These are phyloP conservation scores for Magallana ariakensis DNA, from an alignment of 1,140 invertebrate genomes.

Conservation along the genomic window DNA sequence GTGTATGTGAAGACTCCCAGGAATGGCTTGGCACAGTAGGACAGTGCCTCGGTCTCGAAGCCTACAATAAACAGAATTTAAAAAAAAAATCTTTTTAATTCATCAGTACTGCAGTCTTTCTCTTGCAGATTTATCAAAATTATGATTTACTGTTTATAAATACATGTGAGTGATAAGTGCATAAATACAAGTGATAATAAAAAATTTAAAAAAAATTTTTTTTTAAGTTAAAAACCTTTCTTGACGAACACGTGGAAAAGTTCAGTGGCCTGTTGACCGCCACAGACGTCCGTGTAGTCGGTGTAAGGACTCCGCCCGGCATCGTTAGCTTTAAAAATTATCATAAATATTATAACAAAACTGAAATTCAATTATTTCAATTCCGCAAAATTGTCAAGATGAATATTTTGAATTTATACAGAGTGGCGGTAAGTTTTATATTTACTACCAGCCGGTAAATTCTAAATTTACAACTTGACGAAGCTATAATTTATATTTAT, in stretches of 20 bases:
- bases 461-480: no score
- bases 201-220: no score
- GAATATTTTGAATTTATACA: no score
- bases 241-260: constrained; percentile 12
- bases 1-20: not conserved
- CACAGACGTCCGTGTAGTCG: not conserved
- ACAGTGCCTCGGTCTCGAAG: constrained; percentile 19
- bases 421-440: no score
- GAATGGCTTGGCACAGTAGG: constrained; percentile 14
- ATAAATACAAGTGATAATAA: not conserved
- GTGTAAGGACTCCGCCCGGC: not conserved
- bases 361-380: no score
- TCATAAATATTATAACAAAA: no score
- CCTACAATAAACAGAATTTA: not conserved
- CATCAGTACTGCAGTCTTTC: not conserved
- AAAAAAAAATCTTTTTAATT: not conserved
- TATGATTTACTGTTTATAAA: not conserved
- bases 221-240: not conserved
- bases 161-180: no score
- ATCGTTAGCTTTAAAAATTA: not conserved
- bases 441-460: no score
- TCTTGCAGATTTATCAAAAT: no score
- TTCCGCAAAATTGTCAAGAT: no score
- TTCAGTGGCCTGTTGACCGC: not conserved
- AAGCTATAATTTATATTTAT: no score